Base-by-base conservation (phyloP, 2,113 vertebrate species). In the Agapornis roseicollis region DNA sequence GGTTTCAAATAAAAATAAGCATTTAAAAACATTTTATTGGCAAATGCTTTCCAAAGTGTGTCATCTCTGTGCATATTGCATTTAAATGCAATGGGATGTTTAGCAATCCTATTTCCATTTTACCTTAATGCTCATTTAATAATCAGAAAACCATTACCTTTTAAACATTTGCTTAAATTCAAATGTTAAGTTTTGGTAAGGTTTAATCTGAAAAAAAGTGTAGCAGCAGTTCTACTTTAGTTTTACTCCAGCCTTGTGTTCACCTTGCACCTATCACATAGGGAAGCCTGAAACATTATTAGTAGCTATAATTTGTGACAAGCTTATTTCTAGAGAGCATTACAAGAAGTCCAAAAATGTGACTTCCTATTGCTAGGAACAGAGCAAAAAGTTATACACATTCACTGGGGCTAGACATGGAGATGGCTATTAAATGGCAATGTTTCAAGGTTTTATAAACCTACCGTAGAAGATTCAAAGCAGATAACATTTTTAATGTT, bases 361-460 rank as follows among this genome's bases (percentile, higher is more conserved):
- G 82, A 80, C 84, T 80, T 80, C 58, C 65, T 81, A 28, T 93
- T 94, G 79, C 94, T 71, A 24, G 33, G 22, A 52, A 42, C 41
- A 93, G 94, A 37, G 91, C 50, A 74, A 88, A 94, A 78, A 93
- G 8, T 95, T 94, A 89, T 53, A 76, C 14, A 6, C 17, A 47
- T 96, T 81, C 85, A 55, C 42, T 80, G 52, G 81, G 63, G 77
- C 52, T 88, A 52, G 50, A 80, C 61, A 88, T 56, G n/a, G 53
- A 61, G 41, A 17, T 91, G 79, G 53, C 55, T 96, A 78, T 97
- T 91, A 93, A 93, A 81, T 55, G 63, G 33, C 79, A 95, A 35
- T 89, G 58, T 88, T 95, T 94, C 76, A 88, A 92, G 70, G 68
- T 88, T 95, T 96, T 82, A 80, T 88, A 69, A 93, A 90, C 64